Conservation (phyloP, 2,113 vertebrate genomes). For the Heptranchias perlo region DNA sequence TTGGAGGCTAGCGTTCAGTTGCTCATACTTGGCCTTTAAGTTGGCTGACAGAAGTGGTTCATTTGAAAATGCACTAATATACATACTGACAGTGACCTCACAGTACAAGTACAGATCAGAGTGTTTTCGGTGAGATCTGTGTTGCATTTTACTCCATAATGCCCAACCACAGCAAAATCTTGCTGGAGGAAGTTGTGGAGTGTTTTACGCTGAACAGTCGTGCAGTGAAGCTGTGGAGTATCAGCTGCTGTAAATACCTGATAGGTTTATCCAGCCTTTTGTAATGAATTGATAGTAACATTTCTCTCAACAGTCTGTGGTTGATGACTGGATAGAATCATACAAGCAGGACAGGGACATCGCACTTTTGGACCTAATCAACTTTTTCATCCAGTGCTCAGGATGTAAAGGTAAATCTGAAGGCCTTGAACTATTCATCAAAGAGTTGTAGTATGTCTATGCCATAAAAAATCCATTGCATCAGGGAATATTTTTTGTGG, state of each 20-base stretch:
- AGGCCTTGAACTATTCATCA: neutral
- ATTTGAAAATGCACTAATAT: neutral
- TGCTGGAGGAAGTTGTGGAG: neutral
- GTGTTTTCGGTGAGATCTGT: neutral
- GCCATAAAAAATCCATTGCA: neutral
- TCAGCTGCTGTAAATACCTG: neutral
- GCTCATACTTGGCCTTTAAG: neutral
- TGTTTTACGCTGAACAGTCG: neutral
- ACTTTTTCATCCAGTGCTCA: constrained; percentile 99
- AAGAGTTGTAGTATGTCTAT: neutral
- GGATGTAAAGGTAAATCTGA: constrained; percentile 85
- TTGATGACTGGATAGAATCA: constrained; percentile 98
- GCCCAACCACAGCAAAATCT: neutral
- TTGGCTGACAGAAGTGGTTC: neutral
- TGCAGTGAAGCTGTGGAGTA: neutral
- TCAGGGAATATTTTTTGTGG: neutral
- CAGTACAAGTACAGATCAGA: neutral
- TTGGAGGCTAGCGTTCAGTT: neutral
- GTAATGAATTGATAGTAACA: neutral
- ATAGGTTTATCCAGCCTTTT: neutral
- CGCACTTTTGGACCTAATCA: constrained; percentile 96
- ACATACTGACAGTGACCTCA: neutral
- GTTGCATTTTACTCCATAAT: neutral
- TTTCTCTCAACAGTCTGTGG: constrained; percentile 75
- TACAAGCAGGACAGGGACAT: constrained; percentile 98